phyloP scores from a whole-genome alignment of 2,888 invertebrate genomes.

The Phaonia tiefii region DNA sequence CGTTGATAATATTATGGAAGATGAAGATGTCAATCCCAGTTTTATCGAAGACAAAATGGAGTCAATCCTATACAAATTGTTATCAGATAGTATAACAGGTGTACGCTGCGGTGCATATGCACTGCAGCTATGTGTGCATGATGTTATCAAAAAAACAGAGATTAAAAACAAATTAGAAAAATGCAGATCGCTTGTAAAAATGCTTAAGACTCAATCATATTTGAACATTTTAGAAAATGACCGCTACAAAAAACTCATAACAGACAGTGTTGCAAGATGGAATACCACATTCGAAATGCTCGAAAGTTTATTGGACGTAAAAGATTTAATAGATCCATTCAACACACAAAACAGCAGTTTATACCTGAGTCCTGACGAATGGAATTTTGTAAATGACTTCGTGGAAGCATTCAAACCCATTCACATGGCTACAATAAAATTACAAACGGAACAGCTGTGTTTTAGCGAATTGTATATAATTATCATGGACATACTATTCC shows the following conservation, averaged over 20 bases:
- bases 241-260: slow-evolving; percentile 40
- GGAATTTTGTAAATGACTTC: slow-evolving; percentile 60
- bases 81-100: no score
- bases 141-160: slow-evolving; percentile 41
- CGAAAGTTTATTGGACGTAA: slow-evolving; percentile 46
- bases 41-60: no score
- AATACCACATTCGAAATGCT: slow-evolving; percentile 44
- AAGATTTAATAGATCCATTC: not conserved
- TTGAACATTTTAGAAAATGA: slow-evolving; percentile 45
- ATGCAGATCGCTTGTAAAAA: slow-evolving; percentile 45
- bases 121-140: slow-evolving; percentile 61
- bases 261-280: slow-evolving; percentile 38
- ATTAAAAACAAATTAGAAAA: slow-evolving; percentile 35
- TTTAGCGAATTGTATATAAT: slow-evolving; percentile 63
- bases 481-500: slow-evolving; percentile 49
- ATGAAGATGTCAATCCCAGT: no score
- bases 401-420: slow-evolving; percentile 50
- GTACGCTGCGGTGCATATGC: slow-evolving; percentile 47
- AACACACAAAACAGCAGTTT: not conserved
- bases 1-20: not conserved
- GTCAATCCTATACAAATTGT: no score
- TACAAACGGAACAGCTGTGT: slow-evolving; percentile 59
- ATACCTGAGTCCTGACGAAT: slow-evolving; percentile 26
- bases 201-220: slow-evolving; percentile 40
- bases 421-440: slow-evolving; percentile 53